Evolutionary conservation across 2,888 invertebrate species (phyloP).

Genomic region (Ecliptopera silaceata): DNA sequence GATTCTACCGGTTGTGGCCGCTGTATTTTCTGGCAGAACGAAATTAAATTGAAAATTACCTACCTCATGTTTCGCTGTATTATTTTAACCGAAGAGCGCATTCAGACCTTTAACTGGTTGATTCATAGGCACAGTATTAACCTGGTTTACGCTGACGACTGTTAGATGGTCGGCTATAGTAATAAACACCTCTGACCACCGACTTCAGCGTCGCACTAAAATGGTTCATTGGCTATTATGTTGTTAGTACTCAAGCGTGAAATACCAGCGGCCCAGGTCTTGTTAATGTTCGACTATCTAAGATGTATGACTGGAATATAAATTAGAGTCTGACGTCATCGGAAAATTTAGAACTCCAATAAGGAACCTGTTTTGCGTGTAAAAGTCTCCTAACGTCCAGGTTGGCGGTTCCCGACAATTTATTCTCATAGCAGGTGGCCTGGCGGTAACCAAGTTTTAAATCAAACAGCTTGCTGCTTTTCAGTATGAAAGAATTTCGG

Average conservation of each 20-base stretch:
- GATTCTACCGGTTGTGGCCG: slow-evolving; percentile 23
- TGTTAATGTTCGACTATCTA: no score
- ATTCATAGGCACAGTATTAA: background rate
- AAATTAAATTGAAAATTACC: slow-evolving; percentile 49
- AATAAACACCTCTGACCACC: no score
- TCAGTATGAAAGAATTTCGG: slow-evolving; percentile 21
- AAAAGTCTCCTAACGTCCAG: slow-evolving; percentile 33
- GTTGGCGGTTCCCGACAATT: slow-evolving; percentile 48
- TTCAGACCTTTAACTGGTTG: background rate
- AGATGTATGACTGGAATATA: no score
- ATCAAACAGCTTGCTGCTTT: slow-evolving; percentile 27
- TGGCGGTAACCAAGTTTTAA: slow-evolving; percentile 30
- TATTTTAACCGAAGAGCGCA: slow-evolving; percentile 42
- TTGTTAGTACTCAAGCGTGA: no score
- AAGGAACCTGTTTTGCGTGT: background rate
- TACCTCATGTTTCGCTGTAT: slow-evolving; percentile 41
- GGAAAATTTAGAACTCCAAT: no score
- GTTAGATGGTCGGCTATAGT: no score
- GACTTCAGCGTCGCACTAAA: no score
- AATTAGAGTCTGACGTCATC: no score
- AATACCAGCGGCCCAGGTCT: background rate
- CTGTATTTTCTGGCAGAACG: slow-evolving; percentile 34
- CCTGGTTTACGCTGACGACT: background rate
- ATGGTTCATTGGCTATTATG: no score
- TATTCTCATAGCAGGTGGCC: slow-evolving; percentile 63